A percentile compares a stretch with the other conserved stretches of the same genome.
These are phyloP conservation scores for Drosophila rhopaloa DNA, from an alignment of 1,140 invertebrate genomes.

Conservation along the genomic window DNA sequence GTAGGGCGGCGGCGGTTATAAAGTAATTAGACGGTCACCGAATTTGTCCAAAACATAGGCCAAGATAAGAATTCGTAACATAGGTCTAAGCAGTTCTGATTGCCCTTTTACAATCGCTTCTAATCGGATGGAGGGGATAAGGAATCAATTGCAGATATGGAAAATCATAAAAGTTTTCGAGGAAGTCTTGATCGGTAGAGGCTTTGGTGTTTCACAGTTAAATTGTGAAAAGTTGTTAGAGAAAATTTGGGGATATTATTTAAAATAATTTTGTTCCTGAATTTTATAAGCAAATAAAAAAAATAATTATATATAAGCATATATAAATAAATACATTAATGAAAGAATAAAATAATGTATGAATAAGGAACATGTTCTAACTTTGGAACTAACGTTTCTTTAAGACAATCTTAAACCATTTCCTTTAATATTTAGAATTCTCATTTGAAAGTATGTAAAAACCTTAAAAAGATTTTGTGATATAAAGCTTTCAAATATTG, in stretches of 20 bases:
- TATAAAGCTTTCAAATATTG: too few species aligned
- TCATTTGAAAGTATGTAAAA: too few species aligned
- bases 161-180: background rate
- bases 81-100: constrained; percentile 24
- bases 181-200: background rate
- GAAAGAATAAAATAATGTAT: too few species aligned
- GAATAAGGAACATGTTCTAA: too few species aligned
- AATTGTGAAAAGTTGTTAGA: background rate
- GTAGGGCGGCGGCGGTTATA: constrained; percentile 42
- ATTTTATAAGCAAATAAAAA: background rate
- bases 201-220: background rate
- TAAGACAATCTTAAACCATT: too few species aligned
- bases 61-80: background rate
- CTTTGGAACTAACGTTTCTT: too few species aligned
- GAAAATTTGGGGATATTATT: background rate
- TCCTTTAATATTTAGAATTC: too few species aligned
- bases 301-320: background rate
- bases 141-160: constrained; percentile 8
- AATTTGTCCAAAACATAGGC: constrained; percentile 45
- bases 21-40: constrained; percentile 65
- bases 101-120: constrained; percentile 31
- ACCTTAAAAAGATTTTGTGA: too few species aligned
- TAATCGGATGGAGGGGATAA: constrained; percentile 45
- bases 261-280: too few species aligned
- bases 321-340: too few species aligned